Conservation (phyloP, 2,797 vertebrate genomes). For the Sparidentex hasta region DNA sequence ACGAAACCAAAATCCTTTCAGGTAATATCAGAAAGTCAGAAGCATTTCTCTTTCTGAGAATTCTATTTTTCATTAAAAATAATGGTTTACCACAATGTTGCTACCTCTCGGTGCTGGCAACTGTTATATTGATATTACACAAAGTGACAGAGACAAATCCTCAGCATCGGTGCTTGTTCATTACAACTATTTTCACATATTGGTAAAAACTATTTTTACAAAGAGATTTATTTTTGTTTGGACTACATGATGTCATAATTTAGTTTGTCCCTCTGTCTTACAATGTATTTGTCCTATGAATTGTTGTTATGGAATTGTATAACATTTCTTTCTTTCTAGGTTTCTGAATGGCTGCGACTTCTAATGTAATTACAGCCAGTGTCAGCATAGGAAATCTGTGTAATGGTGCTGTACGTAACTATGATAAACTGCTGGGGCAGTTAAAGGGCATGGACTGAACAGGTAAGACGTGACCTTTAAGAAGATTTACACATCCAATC, state of each 20-base stretch:
- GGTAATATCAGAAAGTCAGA: slow-evolving; percentile 45
- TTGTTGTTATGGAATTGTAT: not conserved
- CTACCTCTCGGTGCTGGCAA: not conserved
- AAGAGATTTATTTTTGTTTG: not conserved
- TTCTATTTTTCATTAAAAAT: slow-evolving; percentile 11
- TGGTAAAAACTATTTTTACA: not conserved
- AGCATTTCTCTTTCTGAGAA: slow-evolving; percentile 14
- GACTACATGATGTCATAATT: not conserved
- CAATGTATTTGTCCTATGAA: not conserved
- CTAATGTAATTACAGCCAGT: slow-evolving; percentile 8
- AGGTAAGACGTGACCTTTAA: slow-evolving; percentile 62
- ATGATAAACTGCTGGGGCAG: slow-evolving; percentile 24
- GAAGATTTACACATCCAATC: slow-evolving; percentile 64
- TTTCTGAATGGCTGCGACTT: not conserved
- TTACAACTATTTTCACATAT: not conserved
- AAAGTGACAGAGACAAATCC: not conserved
- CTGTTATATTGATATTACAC: slow-evolving; percentile 11
- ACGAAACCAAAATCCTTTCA: slow-evolving; percentile 47
- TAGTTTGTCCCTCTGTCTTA: not conserved
- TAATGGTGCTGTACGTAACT: slow-evolving; percentile 2
- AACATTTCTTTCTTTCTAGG: not conserved
- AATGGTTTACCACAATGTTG: not conserved
- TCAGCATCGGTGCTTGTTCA: not conserved
- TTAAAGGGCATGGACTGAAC: slow-evolving; percentile 49
- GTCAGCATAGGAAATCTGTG: slow-evolving; percentile 13